phyloP scores from a whole-genome alignment of 2,113 vertebrate genomes.

The Neotragus pygmaeus region DNA sequence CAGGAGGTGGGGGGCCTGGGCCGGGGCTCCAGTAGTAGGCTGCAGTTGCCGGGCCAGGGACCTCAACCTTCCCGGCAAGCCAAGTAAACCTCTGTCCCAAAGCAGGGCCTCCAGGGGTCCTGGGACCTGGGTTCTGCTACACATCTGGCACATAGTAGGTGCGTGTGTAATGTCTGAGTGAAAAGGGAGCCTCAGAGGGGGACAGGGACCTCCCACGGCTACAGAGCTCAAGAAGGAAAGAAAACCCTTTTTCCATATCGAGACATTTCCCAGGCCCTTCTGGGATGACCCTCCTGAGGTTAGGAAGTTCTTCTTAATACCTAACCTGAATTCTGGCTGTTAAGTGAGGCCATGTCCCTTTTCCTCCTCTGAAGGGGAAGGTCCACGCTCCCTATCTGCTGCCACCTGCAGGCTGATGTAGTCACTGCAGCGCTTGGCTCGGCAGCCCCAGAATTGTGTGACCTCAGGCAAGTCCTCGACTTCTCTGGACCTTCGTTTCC shows the following conservation, averaged over 20 bases:
- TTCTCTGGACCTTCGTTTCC: not conserved
- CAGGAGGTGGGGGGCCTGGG: not conserved
- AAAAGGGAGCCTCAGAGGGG: not conserved
- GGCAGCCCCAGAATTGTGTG: not conserved
- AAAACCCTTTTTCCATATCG: not conserved
- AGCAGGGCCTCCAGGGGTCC: not conserved
- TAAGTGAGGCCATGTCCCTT: accelerated
- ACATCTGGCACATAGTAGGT: not conserved
- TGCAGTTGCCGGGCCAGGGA: too few species aligned
- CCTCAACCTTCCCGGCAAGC: not conserved
- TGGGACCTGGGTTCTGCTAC: not conserved
- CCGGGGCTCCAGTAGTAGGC: not conserved
- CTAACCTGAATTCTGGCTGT: not conserved
- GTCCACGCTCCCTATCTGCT: not conserved
- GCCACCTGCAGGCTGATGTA: conserved; percentile 46
- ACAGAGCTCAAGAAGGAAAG: not conserved
- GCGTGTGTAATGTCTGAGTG: not conserved
- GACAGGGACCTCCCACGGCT: not conserved
- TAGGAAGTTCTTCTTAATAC: not conserved
- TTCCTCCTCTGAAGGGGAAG: not conserved
- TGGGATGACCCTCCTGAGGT: not conserved
- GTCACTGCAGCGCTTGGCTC: not conserved
- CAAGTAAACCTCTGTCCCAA: not conserved
- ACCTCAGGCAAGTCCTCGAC: accelerated
- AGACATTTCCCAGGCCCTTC: not conserved